Percentiles rank a stretch among this genome's conserved stretches.
Conservation (phyloP, 2,797 vertebrate species). For the Parambassis ranga region DNA sequence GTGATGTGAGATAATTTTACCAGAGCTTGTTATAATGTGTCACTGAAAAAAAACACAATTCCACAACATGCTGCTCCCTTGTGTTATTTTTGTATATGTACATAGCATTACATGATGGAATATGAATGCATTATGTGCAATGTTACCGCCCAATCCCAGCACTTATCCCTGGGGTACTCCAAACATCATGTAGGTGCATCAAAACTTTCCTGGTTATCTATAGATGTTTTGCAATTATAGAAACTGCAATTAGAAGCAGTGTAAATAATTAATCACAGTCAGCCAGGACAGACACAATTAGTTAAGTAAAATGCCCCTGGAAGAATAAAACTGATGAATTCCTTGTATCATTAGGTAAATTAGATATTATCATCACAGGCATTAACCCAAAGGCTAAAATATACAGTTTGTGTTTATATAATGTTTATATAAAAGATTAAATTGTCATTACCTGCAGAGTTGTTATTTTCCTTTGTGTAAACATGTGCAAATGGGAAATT, state of each 20-base stretch:
- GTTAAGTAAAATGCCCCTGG: neutral
- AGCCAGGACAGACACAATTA: neutral
- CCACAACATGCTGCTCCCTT: no score
- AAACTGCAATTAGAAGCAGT: neutral
- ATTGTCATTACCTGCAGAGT: neutral
- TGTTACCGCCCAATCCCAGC: no score
- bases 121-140: no score
- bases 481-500: neutral
- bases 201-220: no score
- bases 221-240: no score
- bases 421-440: neutral
- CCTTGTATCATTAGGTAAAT: neutral
- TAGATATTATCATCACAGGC: neutral
- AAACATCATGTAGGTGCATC: neutral
- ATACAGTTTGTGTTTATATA: neutral
- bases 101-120: no score
- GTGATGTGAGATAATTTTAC: no score
- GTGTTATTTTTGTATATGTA: no score
- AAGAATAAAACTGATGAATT: neutral
- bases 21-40: no score
- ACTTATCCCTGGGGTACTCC: neutral
- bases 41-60: no score
- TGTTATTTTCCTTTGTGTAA: neutral
- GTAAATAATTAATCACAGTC: neutral
- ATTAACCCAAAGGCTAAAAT: neutral